Base-by-base conservation (phyloP, 2,888 invertebrate genomes). In the Lobophora halterata region DNA sequence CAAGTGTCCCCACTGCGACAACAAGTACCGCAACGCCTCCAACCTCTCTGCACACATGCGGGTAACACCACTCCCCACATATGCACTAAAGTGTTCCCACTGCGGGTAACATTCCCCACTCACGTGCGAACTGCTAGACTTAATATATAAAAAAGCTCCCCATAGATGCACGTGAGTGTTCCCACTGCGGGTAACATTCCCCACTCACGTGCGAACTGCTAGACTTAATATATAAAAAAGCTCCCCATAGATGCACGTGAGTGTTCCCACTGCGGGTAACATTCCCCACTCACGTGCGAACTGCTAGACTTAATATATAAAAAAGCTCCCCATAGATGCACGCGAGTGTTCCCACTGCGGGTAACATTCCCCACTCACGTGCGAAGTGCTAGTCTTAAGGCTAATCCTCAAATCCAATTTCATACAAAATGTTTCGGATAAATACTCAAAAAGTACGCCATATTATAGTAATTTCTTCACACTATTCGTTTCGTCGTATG, bases 1-100 rank as follows among this genome's bases (percentile, higher is more conserved):
- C 9, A 49, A 49, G 30, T 52, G 52, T 11, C 41, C 34, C 0
- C 49, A 48, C 4, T 52, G 52, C 23, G 45, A 45, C 1, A 52
- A 52, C 40, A 49, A 44, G 8, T 52, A 49, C 6, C 17, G 32
- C 9, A 51, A 43, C 10, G 41, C 40, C 1, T 38, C 51, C 16
- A 51, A 48, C 10, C 43, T 51, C 0, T 38, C 34, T 9, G 49
- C 49, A 7, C 51, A 52, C 24, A 42, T 52, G 1, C 46, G 33
- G 41, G 51, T 52, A 20, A n/a, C n/a, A n/a, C n/a, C n/a, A n/a
- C n/a, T n/a, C n/a, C n/a, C n/a, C n/a, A n/a, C n/a, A n/a, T n/a
- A n/a, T n/a, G n/a, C n/a, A n/a, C n/a, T n/a, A n/a, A n/a, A n/a
- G n/a, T n/a, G n/a, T n/a, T n/a, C n/a, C n/a, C n/a, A n/a, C n/a